Evolutionary conservation across 2,797 vertebrate genomes (phyloP), one percentile per base, ranked within the genome.

Genomic region (Florisuga fusca): DNA sequence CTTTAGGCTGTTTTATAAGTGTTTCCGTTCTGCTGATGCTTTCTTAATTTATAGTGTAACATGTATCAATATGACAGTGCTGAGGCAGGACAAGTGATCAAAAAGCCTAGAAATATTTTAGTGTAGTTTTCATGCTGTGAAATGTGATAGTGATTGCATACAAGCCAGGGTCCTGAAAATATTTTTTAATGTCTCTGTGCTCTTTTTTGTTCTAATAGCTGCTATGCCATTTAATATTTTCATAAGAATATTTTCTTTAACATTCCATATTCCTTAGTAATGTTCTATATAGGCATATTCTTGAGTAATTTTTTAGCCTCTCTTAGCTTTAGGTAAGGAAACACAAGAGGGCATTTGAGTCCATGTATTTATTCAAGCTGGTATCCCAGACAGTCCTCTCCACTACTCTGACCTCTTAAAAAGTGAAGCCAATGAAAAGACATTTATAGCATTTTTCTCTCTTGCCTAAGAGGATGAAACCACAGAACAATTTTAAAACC

Each of bases 271-370:
- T 82, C 18, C 29, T 3, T 48, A n/a, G 34, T 34, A 43, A 62
- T 50, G 12, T 38, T 58, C 25, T 53, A 5, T 27, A n/a, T 13
- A 58, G 25, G 15, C 45, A n/a, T 74, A 45, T n/a, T 82, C 18
- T 59, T 54, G 21, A 79, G 53, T 50, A 31, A 58, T 80, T 74
- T 86, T 26, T 41, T 62, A 90, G 29, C 10, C 1, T 57, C 5
- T 78, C 10, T 41, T 64, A 83, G 5, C 31, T 84, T 96, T 38
- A 64, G 15, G 34, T 62, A 77, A 43, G 77, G 67, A 87, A 90
- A 92, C 90, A 92, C 91, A 89, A 97, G 96, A 71, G 88, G 94
- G 95, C 94, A 93, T 80, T 94, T 87, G 23, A 93, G 72, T 78
- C 68, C 84, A 59, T 74, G 83, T 55, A 50, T 94, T 94, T 86